phyloP scores from a whole-genome alignment of 2,888 invertebrate genomes.

The Cheilosia scutellata region DNA sequence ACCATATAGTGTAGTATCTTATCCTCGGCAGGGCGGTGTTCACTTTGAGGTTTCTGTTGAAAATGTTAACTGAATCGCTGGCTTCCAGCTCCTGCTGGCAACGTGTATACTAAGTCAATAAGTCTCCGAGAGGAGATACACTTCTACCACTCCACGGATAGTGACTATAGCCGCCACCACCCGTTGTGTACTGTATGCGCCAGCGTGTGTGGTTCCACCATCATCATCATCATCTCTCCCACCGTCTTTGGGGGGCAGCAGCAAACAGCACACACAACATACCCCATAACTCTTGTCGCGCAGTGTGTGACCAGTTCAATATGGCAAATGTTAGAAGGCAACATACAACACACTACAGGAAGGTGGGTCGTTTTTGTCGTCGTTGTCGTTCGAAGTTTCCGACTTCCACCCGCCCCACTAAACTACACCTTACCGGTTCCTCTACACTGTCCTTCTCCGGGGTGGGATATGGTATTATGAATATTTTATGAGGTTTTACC shows the following conservation, averaged over 20 bases:
- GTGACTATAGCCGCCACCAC: constrained; percentile 35
- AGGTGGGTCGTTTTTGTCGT: constrained; percentile 33
- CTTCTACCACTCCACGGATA: constrained; percentile 51
- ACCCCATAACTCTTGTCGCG: constrained; percentile 51
- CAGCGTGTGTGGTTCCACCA: constrained; percentile 66
- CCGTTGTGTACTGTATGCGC: constrained; percentile 54
- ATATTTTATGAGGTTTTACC: constrained; percentile 73
- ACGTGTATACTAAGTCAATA: constrained; percentile 66
- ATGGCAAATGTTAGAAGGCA: constrained; percentile 69
- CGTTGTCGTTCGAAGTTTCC: constrained; percentile 37
- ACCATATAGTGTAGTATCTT: constrained; percentile 2
- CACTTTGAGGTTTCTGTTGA: constrained; percentile 66
- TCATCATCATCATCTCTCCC: constrained; percentile 40
- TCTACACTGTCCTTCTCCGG: constrained; percentile 9
- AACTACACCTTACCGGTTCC: constrained; percentile 1
- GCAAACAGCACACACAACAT: constrained; percentile 7
- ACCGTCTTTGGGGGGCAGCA: constrained; percentile 36
- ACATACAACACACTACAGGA: constrained; percentile 18
- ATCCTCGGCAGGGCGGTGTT: constrained; percentile 48
- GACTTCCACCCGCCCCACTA: not conserved
- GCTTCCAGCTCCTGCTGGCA: constrained; percentile 57
- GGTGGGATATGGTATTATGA: constrained; percentile 71
- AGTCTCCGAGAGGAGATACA: constrained; percentile 46
- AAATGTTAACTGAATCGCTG: constrained; percentile 47
- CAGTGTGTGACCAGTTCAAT: constrained; percentile 75